phyloP scores from a whole-genome alignment of 2,888 invertebrate genomes.

The Allacma fusca region DNA sequence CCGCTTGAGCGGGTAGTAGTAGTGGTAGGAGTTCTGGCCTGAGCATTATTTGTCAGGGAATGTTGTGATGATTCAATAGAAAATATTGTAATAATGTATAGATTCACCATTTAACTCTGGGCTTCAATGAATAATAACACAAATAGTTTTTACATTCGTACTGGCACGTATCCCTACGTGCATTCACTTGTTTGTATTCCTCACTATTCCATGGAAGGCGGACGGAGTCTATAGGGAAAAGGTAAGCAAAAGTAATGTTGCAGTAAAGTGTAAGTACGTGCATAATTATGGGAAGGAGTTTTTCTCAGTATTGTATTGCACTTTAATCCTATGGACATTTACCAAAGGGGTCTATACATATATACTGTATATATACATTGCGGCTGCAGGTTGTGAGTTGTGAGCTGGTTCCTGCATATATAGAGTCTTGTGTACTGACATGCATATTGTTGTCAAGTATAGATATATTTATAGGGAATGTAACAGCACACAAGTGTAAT shows the following conservation, averaged over 20 bases:
- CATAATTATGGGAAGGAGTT: constrained; percentile 4
- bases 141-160: too few species aligned
- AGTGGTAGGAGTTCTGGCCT: too few species aligned
- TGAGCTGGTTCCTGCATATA: too few species aligned
- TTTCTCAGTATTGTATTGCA: not conserved
- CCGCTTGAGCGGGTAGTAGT: too few species aligned
- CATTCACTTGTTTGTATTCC: too few species aligned
- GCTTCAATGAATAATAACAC: too few species aligned
- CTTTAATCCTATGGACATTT: too few species aligned
- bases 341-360: not conserved
- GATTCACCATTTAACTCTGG: not conserved
- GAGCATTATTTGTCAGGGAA: not conserved
- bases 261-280: not conserved
- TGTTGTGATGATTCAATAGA: constrained; percentile 7
- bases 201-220: not conserved
- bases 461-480: too few species aligned
- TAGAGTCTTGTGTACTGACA: not conserved
- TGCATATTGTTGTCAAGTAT: too few species aligned
- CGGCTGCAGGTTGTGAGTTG: too few species aligned
- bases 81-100: not conserved
- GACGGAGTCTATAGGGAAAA: not conserved
- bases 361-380: not conserved
- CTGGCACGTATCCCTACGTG: too few species aligned
- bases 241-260: not conserved
- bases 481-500: too few species aligned